Evolutionary conservation across 1,140 invertebrate genomes (phyloP), one percentile per base, ranked within the genome.

Genomic region (Limonius californicus): DNA sequence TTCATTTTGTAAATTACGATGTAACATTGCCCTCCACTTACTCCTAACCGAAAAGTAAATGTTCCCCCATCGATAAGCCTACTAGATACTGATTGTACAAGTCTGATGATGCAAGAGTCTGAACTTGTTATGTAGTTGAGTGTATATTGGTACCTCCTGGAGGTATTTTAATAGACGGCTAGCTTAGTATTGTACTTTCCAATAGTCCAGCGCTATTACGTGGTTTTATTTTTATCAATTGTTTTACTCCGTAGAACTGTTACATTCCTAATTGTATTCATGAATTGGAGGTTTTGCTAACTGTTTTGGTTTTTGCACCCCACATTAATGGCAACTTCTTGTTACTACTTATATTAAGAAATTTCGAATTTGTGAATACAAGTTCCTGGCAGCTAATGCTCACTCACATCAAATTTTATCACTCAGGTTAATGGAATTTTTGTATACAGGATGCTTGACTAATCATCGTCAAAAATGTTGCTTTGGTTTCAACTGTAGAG

Each of bases 351-450:
- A n/a, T n/a, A n/a, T n/a, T n/a, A n/a, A n/a, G 16, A n/a, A 16
- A 14, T 16, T 23, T 39, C 11, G 39, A 57, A 18, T 54, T 59
- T 59, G 19, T 58, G 32, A 58, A 21, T 47, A 47, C 32, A 19
- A 56, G 19, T 50, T 57, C 32, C 54, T 21, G 35, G 45, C 47
- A 53, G 45, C 61, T 58, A 54, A 58, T 27, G 57, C 61, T 12
- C 23, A 27, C 9, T 4, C 23, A 27, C 23, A 39, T 45, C 53
- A 63, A 58, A 54, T 58, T 27, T 19, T 47, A 16, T 54, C 43
- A 58, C 61, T 63, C 61, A 63, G 61, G 61, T 58, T 23, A 45
- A 42, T 39, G 57, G 50, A 57, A 57, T 50, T 57, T 35, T 27
- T 18, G 57, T 50, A 21, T 50, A n/a, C n/a, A n/a, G n/a, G n/a